Evolutionary conservation across 1,140 invertebrate species (phyloP).

Genomic region (Onthophagus taurus): DNA sequence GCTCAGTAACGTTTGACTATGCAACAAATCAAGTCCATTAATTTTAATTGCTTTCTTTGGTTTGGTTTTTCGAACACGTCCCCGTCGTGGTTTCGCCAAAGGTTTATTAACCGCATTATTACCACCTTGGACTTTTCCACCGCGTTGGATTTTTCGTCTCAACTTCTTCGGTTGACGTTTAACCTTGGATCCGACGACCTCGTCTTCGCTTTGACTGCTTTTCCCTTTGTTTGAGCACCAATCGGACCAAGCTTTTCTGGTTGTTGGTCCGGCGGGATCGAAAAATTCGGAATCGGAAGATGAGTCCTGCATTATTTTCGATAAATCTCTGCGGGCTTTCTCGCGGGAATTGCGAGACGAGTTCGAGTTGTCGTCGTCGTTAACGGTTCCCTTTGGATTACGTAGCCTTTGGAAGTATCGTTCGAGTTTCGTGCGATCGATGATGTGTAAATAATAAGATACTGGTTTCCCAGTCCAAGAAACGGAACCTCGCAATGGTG

Average conservation of each 20-base stretch:
- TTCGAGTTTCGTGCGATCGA: constrained; percentile 92
- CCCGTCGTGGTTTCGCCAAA: constrained; percentile 35
- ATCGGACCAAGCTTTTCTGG: constrained; percentile 64
- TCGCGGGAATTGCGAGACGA: constrained; percentile 25
- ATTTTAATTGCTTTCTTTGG: constrained; percentile 60
- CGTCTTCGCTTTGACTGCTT: constrained; percentile 47
- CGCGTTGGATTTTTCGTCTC: constrained; percentile 31
- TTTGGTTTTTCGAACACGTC: constrained; percentile 46
- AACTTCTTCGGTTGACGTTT: constrained; percentile 39
- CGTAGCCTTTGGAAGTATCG: constrained; percentile 89
- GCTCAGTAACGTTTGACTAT: constrained; percentile 82
- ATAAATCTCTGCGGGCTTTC: constrained; percentile 34
- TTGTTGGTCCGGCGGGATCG: constrained; percentile 50
- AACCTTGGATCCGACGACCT: constrained; percentile 19
- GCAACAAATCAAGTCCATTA: constrained; percentile 77
- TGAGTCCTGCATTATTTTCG: constrained; percentile 33
- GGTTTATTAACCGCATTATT: constrained; percentile 30
- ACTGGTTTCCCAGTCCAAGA: constrained; percentile 98
- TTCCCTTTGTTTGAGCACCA: constrained; percentile 53
- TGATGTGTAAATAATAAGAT: constrained; percentile 94
- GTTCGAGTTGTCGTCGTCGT: neutral
- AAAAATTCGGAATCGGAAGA: constrained; percentile 39
- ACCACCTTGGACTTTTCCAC: constrained; percentile 35
- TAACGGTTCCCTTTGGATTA: constrained; percentile 74
- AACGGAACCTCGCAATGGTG: constrained; percentile 87